Percentiles rank a stretch among this genome's conserved stretches.
phyloP scores from a whole-genome alignment of 2,113 vertebrate genomes.

The Rhizomys pruinosus region DNA sequence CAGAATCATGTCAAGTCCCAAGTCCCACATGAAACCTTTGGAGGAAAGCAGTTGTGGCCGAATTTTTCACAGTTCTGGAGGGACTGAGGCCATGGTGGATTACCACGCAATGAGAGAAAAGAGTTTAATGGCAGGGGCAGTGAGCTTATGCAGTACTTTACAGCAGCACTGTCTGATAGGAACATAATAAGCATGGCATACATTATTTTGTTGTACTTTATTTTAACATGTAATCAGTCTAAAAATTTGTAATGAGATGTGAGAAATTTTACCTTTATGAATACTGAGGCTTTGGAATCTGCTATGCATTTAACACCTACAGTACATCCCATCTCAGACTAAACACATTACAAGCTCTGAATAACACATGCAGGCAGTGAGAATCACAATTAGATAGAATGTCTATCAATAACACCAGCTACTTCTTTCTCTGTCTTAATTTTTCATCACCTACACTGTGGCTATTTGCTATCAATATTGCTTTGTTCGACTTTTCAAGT shows the following conservation, averaged over 20 bases:
- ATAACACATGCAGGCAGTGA: neutral
- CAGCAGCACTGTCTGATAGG: neutral
- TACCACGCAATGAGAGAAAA: conserved; percentile 3
- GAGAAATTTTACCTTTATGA: neutral
- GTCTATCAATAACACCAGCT: conserved; percentile 10
- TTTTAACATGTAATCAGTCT: neutral
- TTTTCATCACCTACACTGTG: neutral
- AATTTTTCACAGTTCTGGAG: too few relatives aligned
- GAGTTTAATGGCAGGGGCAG: neutral
- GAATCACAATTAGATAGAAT: neutral
- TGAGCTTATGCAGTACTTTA: neutral
- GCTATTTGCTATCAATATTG: neutral
- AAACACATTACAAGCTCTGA: conserved; percentile 1
- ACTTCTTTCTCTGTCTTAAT: neutral
- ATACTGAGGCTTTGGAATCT: neutral
- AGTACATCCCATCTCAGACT: neutral
- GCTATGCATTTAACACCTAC: neutral
- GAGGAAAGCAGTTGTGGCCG: too few relatives aligned
- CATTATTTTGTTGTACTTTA: neutral
- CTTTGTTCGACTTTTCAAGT: conserved; percentile 28
- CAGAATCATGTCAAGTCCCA: neutral
- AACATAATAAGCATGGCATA: neutral
- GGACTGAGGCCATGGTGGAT: neutral
- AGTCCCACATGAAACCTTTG: conserved; percentile 24
- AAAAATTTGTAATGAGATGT: neutral